Conservation (phyloP, 1,140 invertebrate genomes). For the Reticulitermes speratus region DNA sequence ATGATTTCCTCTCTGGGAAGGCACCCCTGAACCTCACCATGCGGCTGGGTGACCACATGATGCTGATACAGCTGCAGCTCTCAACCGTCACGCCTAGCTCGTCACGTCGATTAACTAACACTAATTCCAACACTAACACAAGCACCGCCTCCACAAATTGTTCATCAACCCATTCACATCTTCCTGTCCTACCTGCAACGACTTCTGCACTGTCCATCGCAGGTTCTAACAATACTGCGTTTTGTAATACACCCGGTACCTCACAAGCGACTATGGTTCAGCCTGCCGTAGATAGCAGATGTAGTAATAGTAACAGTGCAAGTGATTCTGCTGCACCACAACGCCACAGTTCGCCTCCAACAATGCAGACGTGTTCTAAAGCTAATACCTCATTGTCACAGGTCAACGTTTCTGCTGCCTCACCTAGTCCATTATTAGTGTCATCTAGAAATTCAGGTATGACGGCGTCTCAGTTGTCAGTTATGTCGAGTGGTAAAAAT, state of each 20-base stretch:
- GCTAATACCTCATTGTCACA: background rate
- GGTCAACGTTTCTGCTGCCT: conserved; percentile 13
- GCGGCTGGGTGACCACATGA: conserved; percentile 93
- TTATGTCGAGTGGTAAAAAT: no score
- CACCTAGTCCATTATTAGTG: background rate
- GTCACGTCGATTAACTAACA: conserved; percentile 32
- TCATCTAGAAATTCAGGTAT: background rate
- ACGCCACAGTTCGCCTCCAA: background rate
- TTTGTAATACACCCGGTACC: no score
- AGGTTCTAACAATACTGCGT: background rate
- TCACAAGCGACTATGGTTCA: background rate
- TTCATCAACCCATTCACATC: conserved; percentile 22
- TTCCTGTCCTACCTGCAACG: conserved; percentile 31
- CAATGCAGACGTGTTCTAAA: background rate
- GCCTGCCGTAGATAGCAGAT: conserved; percentile 33
- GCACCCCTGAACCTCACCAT: conserved; percentile 91
- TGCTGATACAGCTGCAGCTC: conserved; percentile 91
- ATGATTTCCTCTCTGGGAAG: conserved; percentile 91
- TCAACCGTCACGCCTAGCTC: conserved; percentile 69
- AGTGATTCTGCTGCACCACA: conserved; percentile 29
- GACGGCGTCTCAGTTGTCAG: no score
- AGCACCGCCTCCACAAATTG: conserved; percentile 26
- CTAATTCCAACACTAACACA: conserved; percentile 23
- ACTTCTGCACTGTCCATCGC: conserved; percentile 31
- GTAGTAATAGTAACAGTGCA: conserved; percentile 34